phyloP scores from a whole-genome alignment of 2,113 vertebrate species.

The Egretta garzetta region DNA sequence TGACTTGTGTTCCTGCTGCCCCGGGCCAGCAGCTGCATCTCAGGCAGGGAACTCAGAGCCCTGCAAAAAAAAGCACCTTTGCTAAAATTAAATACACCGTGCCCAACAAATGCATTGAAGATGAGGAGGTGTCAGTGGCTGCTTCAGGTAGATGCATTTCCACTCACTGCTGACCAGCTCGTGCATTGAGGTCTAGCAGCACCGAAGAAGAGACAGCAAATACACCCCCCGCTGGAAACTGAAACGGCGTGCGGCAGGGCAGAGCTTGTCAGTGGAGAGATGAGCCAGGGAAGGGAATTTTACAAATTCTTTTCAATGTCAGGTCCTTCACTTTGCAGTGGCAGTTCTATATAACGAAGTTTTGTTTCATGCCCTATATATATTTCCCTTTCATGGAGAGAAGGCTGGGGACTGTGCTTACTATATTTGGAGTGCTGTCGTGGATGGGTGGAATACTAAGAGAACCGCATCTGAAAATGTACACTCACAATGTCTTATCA shows the following conservation, averaged over 20 bases:
- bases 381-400: slow-evolving; percentile 58
- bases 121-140: not conserved
- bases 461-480: slow-evolving; percentile 75
- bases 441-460: slow-evolving; percentile 73
- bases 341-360: slow-evolving; percentile 49
- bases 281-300: slow-evolving; percentile 42
- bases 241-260: not conserved
- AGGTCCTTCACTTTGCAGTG: slow-evolving; percentile 63
- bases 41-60: not conserved
- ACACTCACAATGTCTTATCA: slow-evolving; percentile 77
- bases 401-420: slow-evolving; percentile 64
- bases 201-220: not conserved
- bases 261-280: not conserved
- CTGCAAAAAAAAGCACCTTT: not conserved
- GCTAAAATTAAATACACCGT: not conserved
- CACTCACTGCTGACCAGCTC: not conserved
- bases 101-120: not conserved
- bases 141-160: not conserved
- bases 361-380: slow-evolving; percentile 63
- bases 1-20: not conserved
- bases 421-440: slow-evolving; percentile 69
- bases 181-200: not conserved
- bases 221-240: not conserved
- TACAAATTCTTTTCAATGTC: slow-evolving; percentile 67
- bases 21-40: not conserved